Percentiles rank a stretch among this genome's conserved stretches.
phyloP scores from a whole-genome alignment of 2,888 invertebrate genomes.

The Brachylomia viminalis region DNA sequence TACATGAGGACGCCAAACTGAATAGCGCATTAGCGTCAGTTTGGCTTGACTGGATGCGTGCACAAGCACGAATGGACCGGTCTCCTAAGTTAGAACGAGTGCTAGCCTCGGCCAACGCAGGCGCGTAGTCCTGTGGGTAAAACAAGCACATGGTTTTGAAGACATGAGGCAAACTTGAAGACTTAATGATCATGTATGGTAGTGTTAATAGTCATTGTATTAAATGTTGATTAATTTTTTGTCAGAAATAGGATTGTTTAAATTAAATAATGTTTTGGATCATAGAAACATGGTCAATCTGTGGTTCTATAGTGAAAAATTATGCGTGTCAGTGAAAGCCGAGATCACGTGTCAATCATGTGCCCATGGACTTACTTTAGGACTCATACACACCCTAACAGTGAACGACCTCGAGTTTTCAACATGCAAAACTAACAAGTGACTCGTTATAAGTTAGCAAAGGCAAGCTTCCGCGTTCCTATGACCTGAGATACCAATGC shows the following conservation, averaged over 20 bases:
- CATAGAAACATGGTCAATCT: conserved; percentile 27
- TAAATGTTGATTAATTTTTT: conserved; percentile 1
- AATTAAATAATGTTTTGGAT: conserved; percentile 33
- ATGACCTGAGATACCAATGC: conserved; percentile 37
- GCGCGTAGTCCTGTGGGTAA: too few species aligned
- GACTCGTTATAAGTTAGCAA: not conserved
- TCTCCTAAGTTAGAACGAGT: not conserved
- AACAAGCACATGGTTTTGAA: not conserved
- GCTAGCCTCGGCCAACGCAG: not conserved
- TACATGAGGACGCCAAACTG: not conserved
- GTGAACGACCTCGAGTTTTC: not conserved
- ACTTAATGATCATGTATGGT: conserved; percentile 2
- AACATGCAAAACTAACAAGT: not conserved
- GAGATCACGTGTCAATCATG: not conserved
- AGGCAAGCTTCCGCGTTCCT: not conserved
- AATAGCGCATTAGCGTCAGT: not conserved
- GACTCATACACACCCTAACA: not conserved
- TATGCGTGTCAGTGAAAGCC: conserved; percentile 4
- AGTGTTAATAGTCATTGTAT: conserved; percentile 4
- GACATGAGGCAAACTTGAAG: not conserved
- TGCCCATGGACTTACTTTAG: not conserved
- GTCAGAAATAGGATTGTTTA: conserved; percentile 25
- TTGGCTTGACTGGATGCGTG: not conserved
- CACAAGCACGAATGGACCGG: not conserved
- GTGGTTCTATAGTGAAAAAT: not conserved